Evolutionary conservation across 2,113 vertebrate species (phyloP).

Genomic region (Meleagris gallopavo): DNA sequence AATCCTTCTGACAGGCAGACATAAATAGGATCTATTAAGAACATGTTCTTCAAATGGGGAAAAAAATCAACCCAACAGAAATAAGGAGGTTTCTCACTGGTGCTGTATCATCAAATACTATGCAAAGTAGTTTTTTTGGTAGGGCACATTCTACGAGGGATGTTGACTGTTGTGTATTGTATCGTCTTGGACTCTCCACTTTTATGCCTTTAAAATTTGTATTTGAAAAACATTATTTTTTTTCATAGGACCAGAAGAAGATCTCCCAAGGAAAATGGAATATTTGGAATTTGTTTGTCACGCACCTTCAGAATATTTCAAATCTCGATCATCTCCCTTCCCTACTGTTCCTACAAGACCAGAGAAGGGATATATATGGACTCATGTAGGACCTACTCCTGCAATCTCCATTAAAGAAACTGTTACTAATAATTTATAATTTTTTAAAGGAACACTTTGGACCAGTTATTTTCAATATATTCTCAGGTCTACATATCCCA

Average conservation of each 20-base stretch:
- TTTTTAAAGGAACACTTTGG: neutral
- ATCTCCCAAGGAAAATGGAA: constrained; percentile 97
- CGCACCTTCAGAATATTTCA: constrained; percentile 98
- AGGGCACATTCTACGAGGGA: neutral
- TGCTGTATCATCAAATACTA: neutral
- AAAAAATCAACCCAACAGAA: neutral
- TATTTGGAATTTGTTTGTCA: constrained; percentile 98
- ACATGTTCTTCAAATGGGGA: neutral
- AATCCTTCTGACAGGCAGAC: neutral
- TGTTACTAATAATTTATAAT: constrained; percentile 83
- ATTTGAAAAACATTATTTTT: neutral
- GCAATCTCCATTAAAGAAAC: constrained; percentile 90
- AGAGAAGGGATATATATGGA: constrained; percentile 98
- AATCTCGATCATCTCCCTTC: constrained; percentile 93
- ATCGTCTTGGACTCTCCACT: neutral
- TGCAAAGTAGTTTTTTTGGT: neutral
- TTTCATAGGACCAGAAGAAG: constrained; percentile 93
- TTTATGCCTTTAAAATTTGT: neutral
- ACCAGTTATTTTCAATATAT: neutral
- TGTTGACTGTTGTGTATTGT: neutral
- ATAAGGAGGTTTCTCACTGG: neutral
- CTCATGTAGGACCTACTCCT: constrained; percentile 91
- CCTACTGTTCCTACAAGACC: constrained; percentile 93
- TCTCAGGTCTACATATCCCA: neutral
- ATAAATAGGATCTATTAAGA: neutral